A percentile compares a stretch with the other conserved stretches of the same genome.
These are phyloP conservation scores for Phortica variegata DNA, from an alignment of 1,140 invertebrate genomes.

Conservation along the genomic window DNA sequence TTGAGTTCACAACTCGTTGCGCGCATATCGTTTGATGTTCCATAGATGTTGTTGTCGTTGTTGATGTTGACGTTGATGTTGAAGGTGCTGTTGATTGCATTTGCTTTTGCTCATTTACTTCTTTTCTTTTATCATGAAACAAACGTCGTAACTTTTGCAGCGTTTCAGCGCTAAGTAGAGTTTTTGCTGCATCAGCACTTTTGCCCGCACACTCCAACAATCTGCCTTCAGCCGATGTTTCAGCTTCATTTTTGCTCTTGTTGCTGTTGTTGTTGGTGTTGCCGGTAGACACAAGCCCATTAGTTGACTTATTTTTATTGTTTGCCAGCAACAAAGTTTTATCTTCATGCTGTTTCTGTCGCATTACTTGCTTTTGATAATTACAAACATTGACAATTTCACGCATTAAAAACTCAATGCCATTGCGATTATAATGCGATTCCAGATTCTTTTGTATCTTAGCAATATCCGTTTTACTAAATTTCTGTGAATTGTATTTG, in stretches of 20 bases:
- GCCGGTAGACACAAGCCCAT: neutral
- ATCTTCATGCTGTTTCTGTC: neutral
- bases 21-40: too few species aligned
- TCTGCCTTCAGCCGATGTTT: neutral
- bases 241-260: too few species aligned
- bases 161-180: neutral
- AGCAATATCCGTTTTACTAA: constrained; percentile 36
- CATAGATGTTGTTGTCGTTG: too few species aligned
- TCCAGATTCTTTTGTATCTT: constrained; percentile 46
- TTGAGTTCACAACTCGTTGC: too few species aligned
- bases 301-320: constrained; percentile 2
- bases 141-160: neutral
- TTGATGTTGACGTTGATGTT: neutral
- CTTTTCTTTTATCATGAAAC: too few species aligned
- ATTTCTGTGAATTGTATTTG: constrained; percentile 31
- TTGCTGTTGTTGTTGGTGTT: neutral
- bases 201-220: constrained; percentile 2
- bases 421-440: constrained; percentile 23
- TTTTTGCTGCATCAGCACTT: constrained; percentile 15
- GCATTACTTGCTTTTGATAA: constrained; percentile 26
- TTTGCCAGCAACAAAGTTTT: neutral
- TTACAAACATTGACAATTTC: constrained; percentile 45
- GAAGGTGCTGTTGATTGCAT: neutral
- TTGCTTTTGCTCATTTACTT: constrained; percentile 2
- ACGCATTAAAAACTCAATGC: constrained; percentile 33